phyloP scores from a whole-genome alignment of 1,140 invertebrate genomes.

The Sesamia nonagrioides region DNA sequence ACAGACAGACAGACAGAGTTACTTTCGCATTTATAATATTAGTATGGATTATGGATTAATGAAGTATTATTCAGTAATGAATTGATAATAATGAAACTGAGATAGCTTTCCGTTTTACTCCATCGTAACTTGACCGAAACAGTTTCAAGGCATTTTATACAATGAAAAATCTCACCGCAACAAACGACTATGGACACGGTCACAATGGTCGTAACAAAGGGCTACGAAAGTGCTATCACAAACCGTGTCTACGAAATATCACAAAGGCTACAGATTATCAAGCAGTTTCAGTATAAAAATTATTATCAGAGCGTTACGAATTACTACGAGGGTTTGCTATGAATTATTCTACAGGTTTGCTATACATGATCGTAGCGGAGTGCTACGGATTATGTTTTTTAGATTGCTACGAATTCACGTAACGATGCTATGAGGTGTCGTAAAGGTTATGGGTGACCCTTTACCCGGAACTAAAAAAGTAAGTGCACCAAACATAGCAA shows the following conservation, averaged over 20 bases:
- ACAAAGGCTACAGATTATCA: too few species aligned
- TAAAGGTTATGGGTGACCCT: neutral
- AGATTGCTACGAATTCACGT: constrained; percentile 9
- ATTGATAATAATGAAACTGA: neutral
- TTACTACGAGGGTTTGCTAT: too few species aligned
- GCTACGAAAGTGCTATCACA: too few species aligned
- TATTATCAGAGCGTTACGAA: too few species aligned
- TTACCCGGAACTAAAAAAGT: neutral
- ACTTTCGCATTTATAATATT: too few species aligned
- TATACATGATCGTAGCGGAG: neutral
- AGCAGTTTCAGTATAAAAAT: too few species aligned
- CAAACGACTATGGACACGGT: neutral
- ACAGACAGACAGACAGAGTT: too few species aligned
- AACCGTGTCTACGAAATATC: too few species aligned
- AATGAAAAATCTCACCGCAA: neutral
- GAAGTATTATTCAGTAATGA: too few species aligned
- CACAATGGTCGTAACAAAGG: neutral
- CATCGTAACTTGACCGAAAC: neutral
- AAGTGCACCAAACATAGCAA: too few species aligned
- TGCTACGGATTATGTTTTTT: neutral
- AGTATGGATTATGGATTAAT: too few species aligned
- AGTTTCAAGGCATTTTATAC: neutral
- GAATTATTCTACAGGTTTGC: neutral
- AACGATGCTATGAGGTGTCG: neutral
- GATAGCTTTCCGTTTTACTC: neutral